Conservation (phyloP, 2,888 invertebrate genomes). For the Drepanosiphum platanoidis region DNA sequence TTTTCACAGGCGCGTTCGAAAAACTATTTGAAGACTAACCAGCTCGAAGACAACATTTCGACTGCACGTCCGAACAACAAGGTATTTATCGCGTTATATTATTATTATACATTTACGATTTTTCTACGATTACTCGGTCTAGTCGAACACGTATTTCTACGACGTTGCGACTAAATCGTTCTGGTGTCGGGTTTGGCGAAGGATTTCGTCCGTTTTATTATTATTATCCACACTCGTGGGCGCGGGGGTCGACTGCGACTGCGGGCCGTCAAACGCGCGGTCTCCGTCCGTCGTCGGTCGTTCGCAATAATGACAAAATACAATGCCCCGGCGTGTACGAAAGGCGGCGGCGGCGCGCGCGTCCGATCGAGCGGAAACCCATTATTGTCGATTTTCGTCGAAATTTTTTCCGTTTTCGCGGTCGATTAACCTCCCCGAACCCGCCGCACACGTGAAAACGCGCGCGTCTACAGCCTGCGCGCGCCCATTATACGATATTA, state of each 20-base stretch:
- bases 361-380: not conserved
- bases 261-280: not conserved
- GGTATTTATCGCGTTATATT: no score
- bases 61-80: no score
- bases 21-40: no score
- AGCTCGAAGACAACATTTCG: no score
- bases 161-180: no score
- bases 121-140: no score
- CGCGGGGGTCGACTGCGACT: not conserved
- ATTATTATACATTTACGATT: no score
- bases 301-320: not conserved
- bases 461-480: not conserved
- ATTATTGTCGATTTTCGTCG: not conserved
- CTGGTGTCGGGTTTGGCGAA: not conserved
- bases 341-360: no score
- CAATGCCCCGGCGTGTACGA: no score
- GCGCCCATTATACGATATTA: not conserved
- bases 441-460: not conserved
- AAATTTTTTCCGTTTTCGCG: not conserved
- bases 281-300: not conserved
- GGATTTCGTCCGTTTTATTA: not conserved
- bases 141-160: no score
- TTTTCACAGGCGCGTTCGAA: no score
- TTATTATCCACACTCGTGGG: not conserved
- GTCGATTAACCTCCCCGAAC: constrained; percentile 1